Evolutionary conservation across 2,113 vertebrate genomes (phyloP).

Genomic region (Pimephales promelas): DNA sequence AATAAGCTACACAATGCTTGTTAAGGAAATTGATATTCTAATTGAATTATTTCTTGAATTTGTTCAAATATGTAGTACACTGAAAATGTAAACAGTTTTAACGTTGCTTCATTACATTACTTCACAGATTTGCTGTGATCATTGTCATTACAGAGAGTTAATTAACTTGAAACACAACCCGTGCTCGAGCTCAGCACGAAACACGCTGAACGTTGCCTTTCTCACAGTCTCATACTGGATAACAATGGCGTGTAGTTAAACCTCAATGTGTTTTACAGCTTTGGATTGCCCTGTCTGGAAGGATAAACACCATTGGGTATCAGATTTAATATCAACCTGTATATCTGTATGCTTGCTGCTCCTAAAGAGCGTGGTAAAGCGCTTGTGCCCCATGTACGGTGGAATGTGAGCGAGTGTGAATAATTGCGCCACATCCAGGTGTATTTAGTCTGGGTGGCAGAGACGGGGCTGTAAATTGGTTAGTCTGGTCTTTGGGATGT

Average conservation of each 20-base stretch:
- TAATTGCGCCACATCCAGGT: conserved; percentile 61
- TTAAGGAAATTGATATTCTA: not conserved
- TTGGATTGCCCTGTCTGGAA: conserved; percentile 50
- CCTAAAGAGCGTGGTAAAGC: conserved; percentile 46
- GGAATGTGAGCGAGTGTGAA: conserved; percentile 66
- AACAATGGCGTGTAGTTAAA: conserved; percentile 44
- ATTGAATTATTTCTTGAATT: not conserved
- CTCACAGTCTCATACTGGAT: conserved; percentile 31
- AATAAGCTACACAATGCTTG: too few relatives aligned
- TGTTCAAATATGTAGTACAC: not conserved
- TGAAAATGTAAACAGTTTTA: not conserved
- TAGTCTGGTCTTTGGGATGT: conserved; percentile 40
- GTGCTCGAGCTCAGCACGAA: conserved; percentile 11
- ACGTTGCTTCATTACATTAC: conserved; percentile 23
- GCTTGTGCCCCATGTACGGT: conserved; percentile 27
- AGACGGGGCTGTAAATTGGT: conserved; percentile 53
- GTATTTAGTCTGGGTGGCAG: conserved; percentile 49
- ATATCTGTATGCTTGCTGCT: conserved; percentile 53
- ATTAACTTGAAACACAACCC: conserved; percentile 36
- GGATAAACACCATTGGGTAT: conserved; percentile 60
- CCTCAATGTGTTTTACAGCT: conserved; percentile 59
- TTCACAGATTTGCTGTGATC: not conserved
- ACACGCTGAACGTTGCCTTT: conserved; percentile 12
- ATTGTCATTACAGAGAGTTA: not conserved
- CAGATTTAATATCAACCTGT: conserved; percentile 67